phyloP scores from a whole-genome alignment of 2,888 invertebrate species.

The Drosophila neutralis region DNA sequence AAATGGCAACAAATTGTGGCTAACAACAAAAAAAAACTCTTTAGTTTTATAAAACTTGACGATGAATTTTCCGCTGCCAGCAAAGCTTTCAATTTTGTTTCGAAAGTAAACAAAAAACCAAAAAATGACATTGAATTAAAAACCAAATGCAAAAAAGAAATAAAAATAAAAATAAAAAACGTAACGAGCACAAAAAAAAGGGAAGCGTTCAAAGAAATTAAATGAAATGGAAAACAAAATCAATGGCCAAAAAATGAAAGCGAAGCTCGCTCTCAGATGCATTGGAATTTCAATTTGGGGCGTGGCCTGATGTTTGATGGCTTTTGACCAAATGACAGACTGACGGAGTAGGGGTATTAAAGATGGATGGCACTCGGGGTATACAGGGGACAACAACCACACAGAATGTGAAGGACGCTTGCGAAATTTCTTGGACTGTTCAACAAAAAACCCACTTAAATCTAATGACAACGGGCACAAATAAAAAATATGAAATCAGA shows the following conservation, averaged over 20 bases:
- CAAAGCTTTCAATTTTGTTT: constrained; percentile 57
- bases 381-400: background rate
- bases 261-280: constrained; percentile 35
- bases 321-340: constrained; percentile 3
- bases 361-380: constrained; percentile 9
- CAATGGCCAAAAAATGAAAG: constrained; percentile 72
- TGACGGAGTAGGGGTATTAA: background rate
- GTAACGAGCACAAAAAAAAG: constrained; percentile 23
- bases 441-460: constrained; percentile 40
- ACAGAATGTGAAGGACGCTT: constrained; percentile 39
- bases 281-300: constrained; percentile 57
- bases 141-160: constrained; percentile 39
- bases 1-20: constrained; percentile 41
- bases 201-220: constrained; percentile 50
- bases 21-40: constrained; percentile 20
- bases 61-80: constrained; percentile 51
- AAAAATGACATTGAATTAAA: constrained; percentile 56
- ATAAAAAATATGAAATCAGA: constrained; percentile 12
- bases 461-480: constrained; percentile 41
- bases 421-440: constrained; percentile 39
- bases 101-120: constrained; percentile 54
- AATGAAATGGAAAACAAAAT: constrained; percentile 75
- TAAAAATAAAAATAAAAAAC: constrained; percentile 14
- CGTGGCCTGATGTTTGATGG: constrained; percentile 32
- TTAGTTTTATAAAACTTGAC: constrained; percentile 57